Evolutionary conservation across 2,797 vertebrate species (phyloP), one percentile per base, ranked within the genome.

Genomic region (Merluccius polli): DNA sequence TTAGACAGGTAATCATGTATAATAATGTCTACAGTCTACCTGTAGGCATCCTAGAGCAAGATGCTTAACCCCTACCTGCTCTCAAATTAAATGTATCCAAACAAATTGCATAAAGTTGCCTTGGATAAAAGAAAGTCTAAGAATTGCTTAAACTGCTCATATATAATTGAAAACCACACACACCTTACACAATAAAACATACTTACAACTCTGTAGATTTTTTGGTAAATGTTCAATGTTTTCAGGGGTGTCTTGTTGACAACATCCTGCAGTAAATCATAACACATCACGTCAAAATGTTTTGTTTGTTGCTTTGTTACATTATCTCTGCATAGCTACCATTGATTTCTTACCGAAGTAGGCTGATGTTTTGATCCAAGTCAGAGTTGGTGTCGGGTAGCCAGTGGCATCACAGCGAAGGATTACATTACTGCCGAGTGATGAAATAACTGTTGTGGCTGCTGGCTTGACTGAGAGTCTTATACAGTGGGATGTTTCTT

Each of bases 341-440:
- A 68, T 2, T 13, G 13, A 16, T 15, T 63, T 9, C 73, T 87
- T 90, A 98, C 97, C 95, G 87, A 93, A 91, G 30, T 94, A 73
- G n/a, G 83, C 32, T 2, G 88, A 93, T 0, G 92, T 91, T 82
- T 94, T 96, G 85, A 92, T 93, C 96, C 97, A 98, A 0, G 88
- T 92, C 78, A 99, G 93, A 31, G 93, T 94, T 0, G 97, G 97
- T 0, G 96, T 98, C 4, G 97, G 97, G 85, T 93, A 94, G 16
- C 97, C 97, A 0, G 94, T 96, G 0, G 95, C 95, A 0, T 97
- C 95, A 24, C 97, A 98, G 75, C 95, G 94, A 7, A 98, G 92
- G 48, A 98, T 93, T 24, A 98, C 94, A 0, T 97, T 96, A 82
- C 96, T 97, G 72, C 96, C 96, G 79, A 96, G 81, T 0, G 94